Percentiles rank a stretch among this genome's conserved stretches.
Evolutionary conservation across 1,140 invertebrate genomes (phyloP).

Genomic region (Drosophila prosaltans): DNA sequence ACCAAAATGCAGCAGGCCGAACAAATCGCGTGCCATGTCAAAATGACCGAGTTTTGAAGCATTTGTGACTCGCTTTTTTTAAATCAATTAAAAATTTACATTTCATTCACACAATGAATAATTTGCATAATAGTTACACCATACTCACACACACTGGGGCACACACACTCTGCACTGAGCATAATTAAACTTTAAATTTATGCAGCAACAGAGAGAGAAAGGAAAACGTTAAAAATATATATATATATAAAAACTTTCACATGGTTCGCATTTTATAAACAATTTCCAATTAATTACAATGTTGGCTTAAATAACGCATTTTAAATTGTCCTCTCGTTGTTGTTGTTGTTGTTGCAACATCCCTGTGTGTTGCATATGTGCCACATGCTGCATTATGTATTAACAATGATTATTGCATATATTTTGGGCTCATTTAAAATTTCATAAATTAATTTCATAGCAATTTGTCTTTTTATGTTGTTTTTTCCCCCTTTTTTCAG

Average conservation of each 20-base stretch:
- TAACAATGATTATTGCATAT: constrained; percentile 54
- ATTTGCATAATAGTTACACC: constrained; percentile 67
- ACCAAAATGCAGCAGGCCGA: constrained; percentile 8
- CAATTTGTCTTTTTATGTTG: background rate
- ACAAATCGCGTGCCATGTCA: constrained; percentile 57
- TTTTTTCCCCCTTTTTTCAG: background rate
- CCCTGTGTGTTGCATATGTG: constrained; percentile 21
- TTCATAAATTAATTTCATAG: constrained; percentile 41
- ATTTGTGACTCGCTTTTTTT: constrained; percentile 8
- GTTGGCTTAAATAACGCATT: constrained; percentile 45
- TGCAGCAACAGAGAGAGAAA: constrained; percentile 37
- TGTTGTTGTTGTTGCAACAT: constrained; percentile 3
- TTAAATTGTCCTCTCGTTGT: constrained; percentile 33
- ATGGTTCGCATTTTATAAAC: constrained; percentile 53
- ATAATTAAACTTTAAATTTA: constrained; percentile 44
- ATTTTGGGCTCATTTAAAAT: constrained; percentile 43
- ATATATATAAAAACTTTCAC: constrained; percentile 20
- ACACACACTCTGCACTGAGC: constrained; percentile 16
- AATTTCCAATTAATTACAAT: constrained; percentile 69
- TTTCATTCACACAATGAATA: constrained; percentile 77
- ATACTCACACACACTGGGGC: constrained; percentile 18
- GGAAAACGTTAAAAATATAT: too few species aligned
- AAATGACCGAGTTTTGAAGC: constrained; percentile 59
- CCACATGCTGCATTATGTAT: constrained; percentile 37
- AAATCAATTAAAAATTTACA: constrained; percentile 80